Conservation (phyloP, 1,140 invertebrate genomes). For the Eurosta solidaginis region DNA sequence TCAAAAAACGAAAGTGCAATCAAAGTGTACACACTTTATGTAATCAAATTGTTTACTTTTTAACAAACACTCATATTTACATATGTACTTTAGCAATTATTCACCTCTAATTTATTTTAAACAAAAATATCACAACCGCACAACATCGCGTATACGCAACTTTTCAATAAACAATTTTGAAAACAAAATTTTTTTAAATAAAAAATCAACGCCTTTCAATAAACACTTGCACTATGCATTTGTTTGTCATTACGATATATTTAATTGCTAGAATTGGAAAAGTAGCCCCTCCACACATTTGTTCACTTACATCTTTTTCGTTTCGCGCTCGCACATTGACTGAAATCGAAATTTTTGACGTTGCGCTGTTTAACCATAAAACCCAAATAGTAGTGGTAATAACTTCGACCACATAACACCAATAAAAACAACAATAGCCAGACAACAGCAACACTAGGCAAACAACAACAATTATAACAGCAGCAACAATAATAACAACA, state of each 20-base stretch:
- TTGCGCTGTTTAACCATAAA: background rate
- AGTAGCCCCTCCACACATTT: background rate
- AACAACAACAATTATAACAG: background rate
- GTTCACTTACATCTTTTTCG: background rate
- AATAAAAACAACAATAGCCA: background rate
- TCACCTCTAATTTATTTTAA: background rate
- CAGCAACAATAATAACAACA: no score
- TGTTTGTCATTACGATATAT: background rate
- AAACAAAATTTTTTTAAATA: background rate
- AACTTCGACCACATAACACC: no score
- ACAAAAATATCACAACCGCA: background rate
- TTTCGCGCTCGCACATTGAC: constrained; percentile 10
- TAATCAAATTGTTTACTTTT: background rate
- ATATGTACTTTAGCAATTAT: background rate
- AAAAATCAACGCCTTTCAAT: background rate
- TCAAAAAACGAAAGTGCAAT: constrained; percentile 10
- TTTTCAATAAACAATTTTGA: background rate
- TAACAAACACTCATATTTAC: background rate
- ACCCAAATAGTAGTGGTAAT: background rate
- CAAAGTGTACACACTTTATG: background rate
- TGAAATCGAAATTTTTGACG: constrained; percentile 19
- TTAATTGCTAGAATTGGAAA: background rate
- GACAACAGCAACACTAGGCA: background rate
- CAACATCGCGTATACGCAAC: background rate
- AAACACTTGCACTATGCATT: background rate